A percentile compares a stretch with the other conserved stretches of the same genome.
These are phyloP conservation scores for Meleagris gallopavo DNA, from an alignment of 2,113 vertebrate genomes.

Conservation along the genomic window DNA sequence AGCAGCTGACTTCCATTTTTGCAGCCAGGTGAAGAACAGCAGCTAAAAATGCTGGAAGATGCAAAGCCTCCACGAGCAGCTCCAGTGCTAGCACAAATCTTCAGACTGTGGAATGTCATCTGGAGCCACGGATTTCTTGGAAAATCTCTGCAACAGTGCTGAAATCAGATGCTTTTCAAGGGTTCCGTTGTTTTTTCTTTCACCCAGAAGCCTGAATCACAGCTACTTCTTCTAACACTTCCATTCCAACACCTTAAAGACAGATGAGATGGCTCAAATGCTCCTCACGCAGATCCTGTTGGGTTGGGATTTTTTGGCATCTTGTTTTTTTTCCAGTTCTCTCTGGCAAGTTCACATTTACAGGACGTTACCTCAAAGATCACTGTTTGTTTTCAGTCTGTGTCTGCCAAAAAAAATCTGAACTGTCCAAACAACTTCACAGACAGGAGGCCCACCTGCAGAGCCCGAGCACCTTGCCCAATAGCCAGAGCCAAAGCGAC, in stretches of 20 bases:
- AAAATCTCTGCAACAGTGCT: accelerated
- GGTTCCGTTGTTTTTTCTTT: not conserved
- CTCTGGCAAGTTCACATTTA: not conserved
- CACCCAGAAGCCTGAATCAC: not conserved
- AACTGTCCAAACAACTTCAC: not conserved
- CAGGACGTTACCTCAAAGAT: not conserved
- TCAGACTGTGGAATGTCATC: not conserved
- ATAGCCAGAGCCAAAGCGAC: accelerated
- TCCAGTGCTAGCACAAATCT: not conserved
- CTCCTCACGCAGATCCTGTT: not conserved
- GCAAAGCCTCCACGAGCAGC: not conserved
- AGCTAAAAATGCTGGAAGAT: not conserved
- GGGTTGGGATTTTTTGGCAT: not conserved
- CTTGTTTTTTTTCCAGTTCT: not conserved
- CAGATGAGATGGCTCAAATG: accelerated
- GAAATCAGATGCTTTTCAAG: not conserved
- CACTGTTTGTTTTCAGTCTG: not conserved
- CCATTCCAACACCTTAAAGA: not conserved
- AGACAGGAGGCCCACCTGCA: not conserved
- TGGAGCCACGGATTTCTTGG: accelerated
- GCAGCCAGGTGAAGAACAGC: not conserved
- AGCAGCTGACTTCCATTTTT: not conserved
- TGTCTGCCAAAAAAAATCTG: not conserved
- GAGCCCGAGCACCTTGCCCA: not conserved
- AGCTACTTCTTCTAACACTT: not conserved